These are phyloP conservation scores for Callimorpha dominula DNA, from an alignment of 2,888 invertebrate genomes.

Conservation along the genomic window DNA sequence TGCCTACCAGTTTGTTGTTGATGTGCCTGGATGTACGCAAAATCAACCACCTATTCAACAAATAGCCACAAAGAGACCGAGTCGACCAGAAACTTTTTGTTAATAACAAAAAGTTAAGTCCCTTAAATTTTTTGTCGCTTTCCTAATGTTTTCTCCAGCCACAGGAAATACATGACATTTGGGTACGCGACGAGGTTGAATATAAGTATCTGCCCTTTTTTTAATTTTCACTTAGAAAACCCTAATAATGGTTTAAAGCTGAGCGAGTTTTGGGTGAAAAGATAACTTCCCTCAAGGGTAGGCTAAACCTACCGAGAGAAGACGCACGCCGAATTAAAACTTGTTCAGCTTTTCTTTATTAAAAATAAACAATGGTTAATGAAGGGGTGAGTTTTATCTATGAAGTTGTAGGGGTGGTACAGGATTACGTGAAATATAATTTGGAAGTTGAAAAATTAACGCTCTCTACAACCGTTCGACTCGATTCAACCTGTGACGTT, in stretches of 20 bases:
- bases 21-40: no score
- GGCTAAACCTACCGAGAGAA: neutral
- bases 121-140: no score
- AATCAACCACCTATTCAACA: no score
- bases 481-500: no score
- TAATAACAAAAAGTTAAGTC: no score
- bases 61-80: no score
- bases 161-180: no score
- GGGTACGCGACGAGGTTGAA: no score
- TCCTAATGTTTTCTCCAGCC: no score
- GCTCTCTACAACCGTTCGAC: neutral
- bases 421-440: neutral
- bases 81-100: no score
- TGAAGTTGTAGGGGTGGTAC: conserved; percentile 2
- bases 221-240: neutral
- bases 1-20: no score
- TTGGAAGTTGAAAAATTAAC: neutral
- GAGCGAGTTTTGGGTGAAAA: conserved; percentile 14
- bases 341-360: conserved; percentile 22
- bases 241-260: conserved; percentile 3
- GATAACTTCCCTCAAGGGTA: neutral
- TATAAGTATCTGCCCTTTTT: neutral
- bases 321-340: conserved; percentile 20
- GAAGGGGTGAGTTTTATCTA: conserved; percentile 15
- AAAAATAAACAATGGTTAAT: conserved; percentile 30